phyloP scores from a whole-genome alignment of 2,888 invertebrate species.

The Aricia artaxerxes region DNA sequence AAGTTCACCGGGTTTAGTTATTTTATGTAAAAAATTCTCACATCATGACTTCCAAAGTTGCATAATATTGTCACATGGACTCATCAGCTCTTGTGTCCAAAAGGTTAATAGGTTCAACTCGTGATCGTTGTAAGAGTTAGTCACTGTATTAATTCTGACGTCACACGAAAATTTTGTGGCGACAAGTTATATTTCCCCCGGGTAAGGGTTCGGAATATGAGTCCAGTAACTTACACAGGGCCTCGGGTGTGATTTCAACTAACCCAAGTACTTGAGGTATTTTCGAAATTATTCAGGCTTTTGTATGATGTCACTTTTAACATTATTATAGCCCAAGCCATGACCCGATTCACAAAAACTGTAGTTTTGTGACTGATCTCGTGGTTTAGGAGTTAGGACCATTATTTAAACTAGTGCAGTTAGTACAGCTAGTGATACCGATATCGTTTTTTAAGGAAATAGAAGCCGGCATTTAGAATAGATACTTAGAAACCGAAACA shows the following conservation, averaged over 20 bases:
- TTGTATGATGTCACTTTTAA: constrained; percentile 5
- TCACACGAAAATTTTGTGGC: constrained; percentile 13
- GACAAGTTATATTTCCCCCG: constrained; percentile 59
- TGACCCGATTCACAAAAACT: not conserved
- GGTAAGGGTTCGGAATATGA: constrained; percentile 54
- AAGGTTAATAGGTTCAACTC: not conserved
- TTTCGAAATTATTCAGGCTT: constrained; percentile 1
- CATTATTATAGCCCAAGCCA: not conserved
- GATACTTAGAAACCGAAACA: too few relatives aligned
- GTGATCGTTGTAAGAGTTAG: constrained; percentile 4
- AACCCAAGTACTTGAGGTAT: constrained; percentile 12
- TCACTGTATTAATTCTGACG: constrained; percentile 19
- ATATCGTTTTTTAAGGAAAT: too few relatives aligned
- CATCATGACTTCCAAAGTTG: not conserved
- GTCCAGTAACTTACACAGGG: constrained; percentile 60
- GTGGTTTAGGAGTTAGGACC: too few relatives aligned
- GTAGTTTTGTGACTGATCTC: not conserved
- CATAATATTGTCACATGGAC: not conserved
- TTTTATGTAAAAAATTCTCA: not conserved
- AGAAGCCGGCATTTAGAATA: too few relatives aligned
- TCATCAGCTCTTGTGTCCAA: not conserved
- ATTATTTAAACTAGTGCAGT: too few relatives aligned
- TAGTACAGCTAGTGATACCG: too few relatives aligned
- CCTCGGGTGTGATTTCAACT: constrained; percentile 41
- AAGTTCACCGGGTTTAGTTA: too few relatives aligned